A percentile compares a stretch with the other conserved stretches of the same genome.
These are phyloP conservation scores for Proisotoma minuta DNA, from an alignment of 2,888 invertebrate genomes.

Conservation along the genomic window DNA sequence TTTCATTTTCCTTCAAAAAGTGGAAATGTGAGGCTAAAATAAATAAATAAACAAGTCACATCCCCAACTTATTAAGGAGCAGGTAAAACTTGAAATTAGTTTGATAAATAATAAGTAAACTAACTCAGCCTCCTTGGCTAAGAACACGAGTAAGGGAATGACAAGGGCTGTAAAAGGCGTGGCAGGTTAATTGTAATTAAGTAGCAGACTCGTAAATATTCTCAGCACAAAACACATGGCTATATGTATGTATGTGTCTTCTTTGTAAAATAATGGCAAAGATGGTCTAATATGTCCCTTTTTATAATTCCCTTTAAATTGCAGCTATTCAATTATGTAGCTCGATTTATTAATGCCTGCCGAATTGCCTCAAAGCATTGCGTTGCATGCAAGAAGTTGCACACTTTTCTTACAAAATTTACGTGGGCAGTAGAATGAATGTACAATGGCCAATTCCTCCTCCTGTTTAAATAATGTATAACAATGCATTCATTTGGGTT, in stretches of 20 bases:
- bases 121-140: slow-evolving; percentile 3
- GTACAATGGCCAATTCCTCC: slow-evolving; percentile 3
- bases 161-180: slow-evolving; percentile 37
- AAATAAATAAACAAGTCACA: not conserved
- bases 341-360: too few species aligned
- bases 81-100: slow-evolving; percentile 6
- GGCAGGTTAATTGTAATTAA: slow-evolving; percentile 48
- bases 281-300: too few species aligned
- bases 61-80: not conserved
- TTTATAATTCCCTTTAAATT: too few species aligned
- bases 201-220: slow-evolving; percentile 47
- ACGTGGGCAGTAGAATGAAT: slow-evolving; percentile 2
- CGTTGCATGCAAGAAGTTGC: not conserved
- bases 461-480: not conserved
- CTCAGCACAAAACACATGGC: slow-evolving; percentile 30
- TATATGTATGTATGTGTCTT: too few species aligned
- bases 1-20: not conserved
- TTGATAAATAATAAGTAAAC: slow-evolving; percentile 8
- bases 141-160: slow-evolving; percentile 21
- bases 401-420: too few species aligned
- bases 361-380: not conserved
- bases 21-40: not conserved
- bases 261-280: too few species aligned
- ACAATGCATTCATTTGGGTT: slow-evolving; percentile 4
- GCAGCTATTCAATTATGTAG: too few species aligned